phyloP scores from a whole-genome alignment of 2,888 invertebrate genomes.

The Drosophila anceps region DNA sequence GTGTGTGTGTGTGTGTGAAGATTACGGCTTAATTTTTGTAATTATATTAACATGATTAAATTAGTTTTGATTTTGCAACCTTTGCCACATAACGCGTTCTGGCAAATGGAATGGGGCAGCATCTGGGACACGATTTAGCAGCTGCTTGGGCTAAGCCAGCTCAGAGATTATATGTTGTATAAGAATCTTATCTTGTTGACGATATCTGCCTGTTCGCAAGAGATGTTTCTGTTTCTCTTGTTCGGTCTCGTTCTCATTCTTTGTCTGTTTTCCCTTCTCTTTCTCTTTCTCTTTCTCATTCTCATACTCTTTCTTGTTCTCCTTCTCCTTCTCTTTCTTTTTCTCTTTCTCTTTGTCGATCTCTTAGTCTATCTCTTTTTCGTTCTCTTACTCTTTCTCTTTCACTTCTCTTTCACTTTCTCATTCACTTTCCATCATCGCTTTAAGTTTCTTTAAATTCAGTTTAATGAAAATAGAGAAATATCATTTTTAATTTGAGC shows the following conservation, averaged over 20 bases:
- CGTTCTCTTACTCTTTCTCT: background rate
- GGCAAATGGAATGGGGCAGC: slow-evolving; percentile 12
- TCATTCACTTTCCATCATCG: background rate
- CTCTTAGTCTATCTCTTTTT: background rate
- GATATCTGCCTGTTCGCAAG: background rate
- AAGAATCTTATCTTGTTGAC: background rate
- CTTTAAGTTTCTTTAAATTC: slow-evolving; percentile 15
- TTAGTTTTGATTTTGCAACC: slow-evolving; percentile 76
- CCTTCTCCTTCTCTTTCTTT: background rate
- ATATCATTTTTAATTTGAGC: slow-evolving; percentile 40
- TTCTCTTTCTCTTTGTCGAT: background rate
- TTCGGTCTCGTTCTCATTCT: background rate
- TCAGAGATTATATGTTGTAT: background rate
- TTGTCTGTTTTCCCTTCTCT: no score
- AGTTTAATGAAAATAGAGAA: slow-evolving; percentile 25
- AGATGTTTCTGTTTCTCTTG: background rate
- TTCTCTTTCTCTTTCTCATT: background rate
- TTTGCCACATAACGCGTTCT: slow-evolving; percentile 44
- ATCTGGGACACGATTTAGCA: background rate
- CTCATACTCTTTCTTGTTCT: background rate
- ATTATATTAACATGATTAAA: slow-evolving; percentile 81
- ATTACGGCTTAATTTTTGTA: slow-evolving; percentile 81
- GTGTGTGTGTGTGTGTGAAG: slow-evolving; percentile 54
- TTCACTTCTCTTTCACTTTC: background rate
- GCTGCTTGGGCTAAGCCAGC: background rate